phyloP scores from a whole-genome alignment of 2,888 invertebrate genomes.

The Oligia strigilis region DNA sequence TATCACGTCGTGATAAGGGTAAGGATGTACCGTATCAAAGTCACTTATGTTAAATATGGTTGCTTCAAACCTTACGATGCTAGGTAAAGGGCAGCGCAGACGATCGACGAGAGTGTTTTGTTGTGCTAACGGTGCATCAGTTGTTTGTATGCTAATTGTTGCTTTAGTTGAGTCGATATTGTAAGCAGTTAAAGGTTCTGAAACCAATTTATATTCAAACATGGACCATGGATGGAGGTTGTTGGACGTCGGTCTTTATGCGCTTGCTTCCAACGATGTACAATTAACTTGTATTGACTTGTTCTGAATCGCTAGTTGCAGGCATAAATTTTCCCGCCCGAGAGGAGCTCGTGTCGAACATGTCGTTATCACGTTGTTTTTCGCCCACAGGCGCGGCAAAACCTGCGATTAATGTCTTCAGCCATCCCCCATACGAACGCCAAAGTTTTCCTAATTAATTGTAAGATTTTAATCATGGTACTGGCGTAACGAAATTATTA shows the following conservation, averaged over 20 bases:
- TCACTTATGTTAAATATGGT: slow-evolving; percentile 51
- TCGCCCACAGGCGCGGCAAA: slow-evolving; percentile 57
- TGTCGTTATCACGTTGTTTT: slow-evolving; percentile 67
- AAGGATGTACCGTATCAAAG: slow-evolving; percentile 53
- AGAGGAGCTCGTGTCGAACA: slow-evolving; percentile 35
- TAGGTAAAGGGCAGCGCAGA: slow-evolving; percentile 14
- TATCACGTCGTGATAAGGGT: slow-evolving; percentile 65
- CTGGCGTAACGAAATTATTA: slow-evolving; percentile 88
- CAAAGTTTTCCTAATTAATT: slow-evolving; percentile 89
- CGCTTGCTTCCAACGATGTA: slow-evolving; percentile 6
- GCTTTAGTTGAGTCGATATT: slow-evolving; percentile 41
- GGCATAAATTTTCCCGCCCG: slow-evolving; percentile 3
- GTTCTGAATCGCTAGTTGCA: slow-evolving; percentile 7
- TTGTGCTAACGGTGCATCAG: slow-evolving; percentile 34
- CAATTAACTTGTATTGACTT: slow-evolving; percentile 12
- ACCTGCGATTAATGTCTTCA: slow-evolving; percentile 76
- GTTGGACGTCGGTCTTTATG: slow-evolving; percentile 30
- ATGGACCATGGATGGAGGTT: slow-evolving; percentile 10
- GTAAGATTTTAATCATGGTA: slow-evolving; percentile 88
- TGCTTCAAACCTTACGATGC: slow-evolving; percentile 24
- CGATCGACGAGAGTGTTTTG: slow-evolving; percentile 33
- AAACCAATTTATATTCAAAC: slow-evolving; percentile 40
- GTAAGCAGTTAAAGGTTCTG: slow-evolving; percentile 22
- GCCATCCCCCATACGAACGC: slow-evolving; percentile 74
- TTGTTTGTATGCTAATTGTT: slow-evolving; percentile 48